Evolutionary conservation across 2,113 vertebrate species (phyloP).

Genomic region (Passerina amoena): DNA sequence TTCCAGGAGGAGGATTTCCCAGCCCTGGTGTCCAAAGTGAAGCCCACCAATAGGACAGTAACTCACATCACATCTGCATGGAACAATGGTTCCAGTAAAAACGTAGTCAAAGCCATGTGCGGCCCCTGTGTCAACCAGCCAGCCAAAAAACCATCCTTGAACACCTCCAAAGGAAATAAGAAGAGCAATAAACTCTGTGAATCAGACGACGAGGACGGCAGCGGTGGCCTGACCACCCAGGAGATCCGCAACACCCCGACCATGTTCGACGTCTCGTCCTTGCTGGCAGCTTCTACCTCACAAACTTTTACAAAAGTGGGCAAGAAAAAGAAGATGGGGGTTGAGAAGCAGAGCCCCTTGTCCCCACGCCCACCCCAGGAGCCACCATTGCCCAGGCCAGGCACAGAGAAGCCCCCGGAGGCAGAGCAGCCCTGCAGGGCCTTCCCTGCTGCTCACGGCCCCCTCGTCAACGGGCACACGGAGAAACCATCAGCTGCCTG

Average conservation of each 20-base stretch:
- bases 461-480: slow-evolving; percentile 77
- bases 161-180: slow-evolving; percentile 57
- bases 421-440: slow-evolving; percentile 47
- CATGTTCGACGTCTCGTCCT: slow-evolving; percentile 86
- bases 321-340: slow-evolving; percentile 88
- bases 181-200: slow-evolving; percentile 59
- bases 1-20: slow-evolving; percentile 98
- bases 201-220: slow-evolving; percentile 68
- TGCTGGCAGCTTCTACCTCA: slow-evolving; percentile 75
- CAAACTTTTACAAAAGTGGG: slow-evolving; percentile 77
- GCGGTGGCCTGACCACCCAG: slow-evolving; percentile 70
- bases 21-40: slow-evolving; percentile 87
- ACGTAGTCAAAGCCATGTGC: slow-evolving; percentile 58
- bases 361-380: not conserved
- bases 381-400: not conserved
- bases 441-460: not conserved
- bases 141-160: slow-evolving; percentile 77
- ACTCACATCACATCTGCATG: slow-evolving; percentile 83
- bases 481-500: slow-evolving; percentile 67
- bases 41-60: slow-evolving; percentile 67
- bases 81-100: slow-evolving; percentile 78
- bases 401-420: slow-evolving; percentile 76
- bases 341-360: slow-evolving; percentile 51
- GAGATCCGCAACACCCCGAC: slow-evolving; percentile 82
- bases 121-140: slow-evolving; percentile 51